These are phyloP conservation scores for Rhopalosiphum maidis DNA, from an alignment of 1,140 invertebrate genomes.

Conservation along the genomic window DNA sequence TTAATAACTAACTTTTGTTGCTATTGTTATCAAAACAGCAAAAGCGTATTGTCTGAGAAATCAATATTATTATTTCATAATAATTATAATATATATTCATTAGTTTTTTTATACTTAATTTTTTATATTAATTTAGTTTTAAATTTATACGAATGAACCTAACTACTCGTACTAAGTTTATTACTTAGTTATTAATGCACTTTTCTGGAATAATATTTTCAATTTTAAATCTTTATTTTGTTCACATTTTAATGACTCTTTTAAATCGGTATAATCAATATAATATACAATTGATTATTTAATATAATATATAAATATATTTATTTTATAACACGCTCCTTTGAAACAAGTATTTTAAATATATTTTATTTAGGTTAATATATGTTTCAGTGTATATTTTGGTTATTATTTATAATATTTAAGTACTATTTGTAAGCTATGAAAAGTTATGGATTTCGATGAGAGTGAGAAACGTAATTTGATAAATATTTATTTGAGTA, in stretches of 20 bases:
- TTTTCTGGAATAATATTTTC: background rate
- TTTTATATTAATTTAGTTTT: background rate
- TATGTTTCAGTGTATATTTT: background rate
- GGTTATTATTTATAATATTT: background rate
- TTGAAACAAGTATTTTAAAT: too few species aligned
- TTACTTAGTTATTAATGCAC: background rate
- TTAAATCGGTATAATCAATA: background rate
- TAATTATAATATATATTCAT: background rate
- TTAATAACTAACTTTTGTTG: conserved; percentile 22
- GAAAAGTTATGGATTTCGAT: background rate
- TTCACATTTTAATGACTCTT: background rate
- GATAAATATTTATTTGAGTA: background rate
- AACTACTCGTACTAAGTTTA: background rate
- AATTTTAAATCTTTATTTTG: background rate
- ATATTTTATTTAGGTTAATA: background rate
- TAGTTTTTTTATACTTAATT: background rate
- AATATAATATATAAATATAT: background rate
- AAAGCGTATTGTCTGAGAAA: background rate
- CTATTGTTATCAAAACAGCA: background rate
- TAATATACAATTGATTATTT: background rate
- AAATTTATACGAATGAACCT: background rate
- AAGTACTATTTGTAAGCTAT: background rate
- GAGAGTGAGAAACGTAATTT: background rate
- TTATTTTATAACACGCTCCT: too few species aligned
- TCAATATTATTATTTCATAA: background rate